Evolutionary conservation across 2,797 vertebrate species (phyloP).

Genomic region (Anolis apletophallus): DNA sequence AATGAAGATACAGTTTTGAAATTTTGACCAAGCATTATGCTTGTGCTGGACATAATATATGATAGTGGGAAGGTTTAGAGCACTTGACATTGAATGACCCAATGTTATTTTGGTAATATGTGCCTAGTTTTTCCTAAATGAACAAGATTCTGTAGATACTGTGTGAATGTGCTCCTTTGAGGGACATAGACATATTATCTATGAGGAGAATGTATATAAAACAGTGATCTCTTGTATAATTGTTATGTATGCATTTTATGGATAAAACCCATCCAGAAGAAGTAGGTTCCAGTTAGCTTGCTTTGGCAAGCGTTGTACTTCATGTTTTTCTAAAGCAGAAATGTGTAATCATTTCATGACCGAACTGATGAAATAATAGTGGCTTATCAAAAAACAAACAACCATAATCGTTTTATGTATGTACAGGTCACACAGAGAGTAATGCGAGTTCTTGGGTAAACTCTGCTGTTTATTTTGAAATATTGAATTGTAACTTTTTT

Average conservation of each 20-base stretch:
- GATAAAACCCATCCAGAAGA: not conserved
- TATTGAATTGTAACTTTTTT: not conserved
- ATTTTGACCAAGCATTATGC: too few relatives aligned
- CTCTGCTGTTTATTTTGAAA: not conserved
- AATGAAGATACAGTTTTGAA: too few relatives aligned
- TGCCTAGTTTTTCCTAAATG: too few relatives aligned
- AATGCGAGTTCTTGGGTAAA: not conserved
- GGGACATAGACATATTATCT: not conserved
- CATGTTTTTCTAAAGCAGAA: not conserved
- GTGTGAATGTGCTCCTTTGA: not conserved
- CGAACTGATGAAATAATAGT: not conserved
- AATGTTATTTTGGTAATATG: too few relatives aligned
- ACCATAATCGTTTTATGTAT: not conserved
- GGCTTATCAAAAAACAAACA: not conserved
- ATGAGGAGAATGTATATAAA: not conserved
- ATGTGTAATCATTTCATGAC: not conserved
- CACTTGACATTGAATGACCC: too few relatives aligned
- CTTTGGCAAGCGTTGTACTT: not conserved
- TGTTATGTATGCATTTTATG: not conserved
- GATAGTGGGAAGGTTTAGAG: too few relatives aligned
- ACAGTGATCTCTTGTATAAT: not conserved
- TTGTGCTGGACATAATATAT: too few relatives aligned
- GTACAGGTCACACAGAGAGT: too few relatives aligned
- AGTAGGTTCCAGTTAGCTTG: not conserved
- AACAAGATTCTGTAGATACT: not conserved